A percentile compares a stretch with the other conserved stretches of the same genome.
Evolutionary conservation across 2,113 vertebrate species (phyloP).

Genomic region (Alligator mississippiensis): DNA sequence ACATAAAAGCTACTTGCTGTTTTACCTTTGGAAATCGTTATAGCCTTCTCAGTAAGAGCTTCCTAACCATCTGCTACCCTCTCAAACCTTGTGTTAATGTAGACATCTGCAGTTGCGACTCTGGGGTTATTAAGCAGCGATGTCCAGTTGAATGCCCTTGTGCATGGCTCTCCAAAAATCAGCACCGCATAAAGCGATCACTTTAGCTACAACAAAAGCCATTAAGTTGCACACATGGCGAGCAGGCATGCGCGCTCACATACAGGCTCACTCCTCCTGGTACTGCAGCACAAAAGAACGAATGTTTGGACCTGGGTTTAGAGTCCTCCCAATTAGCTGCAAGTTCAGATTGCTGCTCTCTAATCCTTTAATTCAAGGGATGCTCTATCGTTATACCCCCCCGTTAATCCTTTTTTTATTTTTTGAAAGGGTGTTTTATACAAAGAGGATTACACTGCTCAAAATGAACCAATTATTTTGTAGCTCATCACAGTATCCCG

Average conservation of each 20-base stretch:
- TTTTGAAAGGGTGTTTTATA: background rate
- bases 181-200: background rate
- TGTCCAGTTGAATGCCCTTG: conserved; percentile 78
- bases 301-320: background rate
- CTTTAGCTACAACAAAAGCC: background rate
- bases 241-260: fast-evolving
- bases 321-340: background rate
- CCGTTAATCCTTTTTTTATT: conserved; percentile 42
- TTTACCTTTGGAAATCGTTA: conserved; percentile 78
- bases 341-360: background rate
- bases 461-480: conserved; percentile 58
- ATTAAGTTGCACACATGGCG: fast-evolving
- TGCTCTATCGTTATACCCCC: background rate
- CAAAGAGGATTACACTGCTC: conserved; percentile 35
- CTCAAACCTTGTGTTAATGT: conserved; percentile 64
- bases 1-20: conserved; percentile 78
- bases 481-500: conserved; percentile 48
- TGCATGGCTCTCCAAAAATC: conserved; percentile 48
- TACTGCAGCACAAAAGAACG: background rate
- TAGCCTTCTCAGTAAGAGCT: conserved; percentile 75
- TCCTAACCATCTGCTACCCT: conserved; percentile 79
- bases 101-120: conserved; percentile 79
- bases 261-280: fast-evolving
- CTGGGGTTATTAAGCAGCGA: conserved; percentile 58
- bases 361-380: conserved; percentile 56